phyloP scores from a whole-genome alignment of 2,888 invertebrate species.

The Bedellia somnulentella region DNA sequence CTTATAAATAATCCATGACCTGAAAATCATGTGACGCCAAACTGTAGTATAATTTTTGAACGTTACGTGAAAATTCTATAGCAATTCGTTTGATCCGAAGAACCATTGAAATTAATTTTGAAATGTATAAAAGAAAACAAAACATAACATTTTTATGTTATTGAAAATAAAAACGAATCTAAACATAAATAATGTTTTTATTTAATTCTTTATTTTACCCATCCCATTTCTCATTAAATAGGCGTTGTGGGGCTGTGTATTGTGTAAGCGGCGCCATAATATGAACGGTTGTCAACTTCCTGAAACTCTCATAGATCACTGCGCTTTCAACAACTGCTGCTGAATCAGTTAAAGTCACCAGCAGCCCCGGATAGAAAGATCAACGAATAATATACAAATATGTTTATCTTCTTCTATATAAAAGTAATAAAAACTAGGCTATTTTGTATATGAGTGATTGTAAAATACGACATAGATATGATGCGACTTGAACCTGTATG shows the following conservation, averaged over 20 bases:
- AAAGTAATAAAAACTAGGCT: too few species aligned
- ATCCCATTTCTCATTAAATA: not conserved
- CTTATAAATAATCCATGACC: constrained; percentile 32
- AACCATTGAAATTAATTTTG: constrained; percentile 44
- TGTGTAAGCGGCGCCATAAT: too few species aligned
- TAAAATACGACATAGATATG: too few species aligned
- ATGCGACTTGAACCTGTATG: too few species aligned
- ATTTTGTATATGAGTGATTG: too few species aligned
- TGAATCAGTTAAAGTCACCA: too few species aligned
- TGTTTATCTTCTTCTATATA: too few species aligned
- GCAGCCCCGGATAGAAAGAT: too few species aligned
- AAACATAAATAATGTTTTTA: constrained; percentile 37
- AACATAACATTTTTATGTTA: constrained; percentile 63
- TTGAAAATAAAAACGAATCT: constrained; percentile 62
- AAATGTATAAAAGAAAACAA: constrained; percentile 48
- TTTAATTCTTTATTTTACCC: constrained; percentile 11
- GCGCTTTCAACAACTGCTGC: too few species aligned
- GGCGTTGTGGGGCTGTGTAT: not conserved
- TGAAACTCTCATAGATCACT: too few species aligned
- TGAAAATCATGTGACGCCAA: constrained; percentile 36
- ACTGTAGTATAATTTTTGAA: constrained; percentile 47
- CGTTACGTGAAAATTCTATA: constrained; percentile 42
- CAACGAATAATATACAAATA: too few species aligned
- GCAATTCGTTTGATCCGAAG: constrained; percentile 38
- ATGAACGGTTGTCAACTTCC: too few species aligned